A percentile compares a stretch with the other conserved stretches of the same genome.
These are phyloP conservation scores for Drosophila takahashii DNA, from an alignment of 1,140 invertebrate genomes.

Conservation along the genomic window DNA sequence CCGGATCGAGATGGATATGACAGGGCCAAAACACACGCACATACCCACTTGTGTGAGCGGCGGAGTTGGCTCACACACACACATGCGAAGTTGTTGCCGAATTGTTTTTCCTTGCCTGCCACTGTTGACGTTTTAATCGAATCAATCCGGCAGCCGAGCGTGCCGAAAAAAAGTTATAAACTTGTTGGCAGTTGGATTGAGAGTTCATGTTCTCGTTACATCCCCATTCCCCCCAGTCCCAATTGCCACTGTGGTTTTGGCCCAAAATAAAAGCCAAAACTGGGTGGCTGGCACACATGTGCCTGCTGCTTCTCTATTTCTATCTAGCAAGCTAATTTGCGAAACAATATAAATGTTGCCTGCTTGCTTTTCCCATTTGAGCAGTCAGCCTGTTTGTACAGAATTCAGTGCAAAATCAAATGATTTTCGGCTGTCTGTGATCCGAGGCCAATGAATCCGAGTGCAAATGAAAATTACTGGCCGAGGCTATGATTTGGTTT, in stretches of 20 bases:
- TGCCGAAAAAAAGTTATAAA: slow-evolving; percentile 68
- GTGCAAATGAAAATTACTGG: slow-evolving; percentile 44
- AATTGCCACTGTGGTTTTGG: slow-evolving; percentile 15
- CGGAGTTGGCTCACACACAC: slow-evolving; percentile 7
- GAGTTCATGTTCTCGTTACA: slow-evolving; percentile 29
- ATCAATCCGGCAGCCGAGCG: slow-evolving; percentile 64
- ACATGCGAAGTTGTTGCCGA: slow-evolving; percentile 43
- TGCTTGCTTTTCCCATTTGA: slow-evolving; percentile 36
- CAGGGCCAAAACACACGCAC: slow-evolving; percentile 54
- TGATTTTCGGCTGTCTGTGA: slow-evolving; percentile 28
- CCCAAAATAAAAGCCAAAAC: neutral
- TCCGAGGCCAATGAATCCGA: slow-evolving; percentile 11
- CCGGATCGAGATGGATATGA: slow-evolving; percentile 77
- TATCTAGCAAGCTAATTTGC: slow-evolving; percentile 69
- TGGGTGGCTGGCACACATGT: slow-evolving; percentile 3
- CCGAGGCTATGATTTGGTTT: slow-evolving; percentile 16
- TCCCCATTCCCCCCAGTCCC: neutral
- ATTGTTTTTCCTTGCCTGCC: slow-evolving; percentile 66
- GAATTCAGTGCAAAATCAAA: slow-evolving; percentile 46
- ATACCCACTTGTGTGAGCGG: neutral
- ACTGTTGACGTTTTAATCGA: slow-evolving; percentile 81
- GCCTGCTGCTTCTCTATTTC: slow-evolving; percentile 33
- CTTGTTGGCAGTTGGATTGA: slow-evolving; percentile 67
- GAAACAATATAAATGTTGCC: slow-evolving; percentile 59
- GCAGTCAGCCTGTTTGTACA: slow-evolving; percentile 15